Base-by-base conservation (phyloP, 2,888 invertebrate species). In the Epsilonema sp. region DNA sequence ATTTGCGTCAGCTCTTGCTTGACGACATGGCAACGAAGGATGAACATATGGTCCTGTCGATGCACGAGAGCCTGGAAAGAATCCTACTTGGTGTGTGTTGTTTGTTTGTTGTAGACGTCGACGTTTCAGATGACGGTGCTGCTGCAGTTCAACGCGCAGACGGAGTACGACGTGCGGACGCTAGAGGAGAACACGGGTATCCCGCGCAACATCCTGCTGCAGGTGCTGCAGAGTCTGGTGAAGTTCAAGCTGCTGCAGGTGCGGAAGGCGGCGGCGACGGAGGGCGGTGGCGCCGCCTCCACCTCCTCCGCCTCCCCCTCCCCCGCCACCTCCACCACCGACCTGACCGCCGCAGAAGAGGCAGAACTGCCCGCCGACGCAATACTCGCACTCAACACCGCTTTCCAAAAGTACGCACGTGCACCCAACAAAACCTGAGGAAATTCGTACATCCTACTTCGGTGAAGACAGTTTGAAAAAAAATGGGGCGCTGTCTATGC, bases 121-220 rank as follows among this genome's bases (percentile, higher is more conserved):
- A 94, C 94, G 39, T 87, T 90, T 72, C 97, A 99, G 73, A 97
- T 99, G 87, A 87, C 92, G 16, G 83, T 99, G 45, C 73, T 99
- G 41, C 71, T 97, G 48, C 87, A 90, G 70, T 99, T 82, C 71
- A 99, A 99, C 68, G 80, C 80, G 52, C 78, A 80, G 62, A 80
- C 80, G 11, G 74, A 77, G 45, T 89, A 84, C 77, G 82, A 79
- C 13, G 77, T 92, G 37, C 78, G 80, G 46, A 87, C 92, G 67
- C 69, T 94, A 43, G 78, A 78, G 45, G 83, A 84, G 53, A 80
- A 80, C 58, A 86, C 86, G 57, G 67, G 24, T 52, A 52, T 63
- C 55, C 53, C 53, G 24, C 51, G 49, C 51, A 82, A 83, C 64
- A 78, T 79, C 65, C 73, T 83, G 38, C 60, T 67, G 1, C 76